phyloP scores from a whole-genome alignment of 2,113 vertebrate species.

The Gymnarchus niloticus region DNA sequence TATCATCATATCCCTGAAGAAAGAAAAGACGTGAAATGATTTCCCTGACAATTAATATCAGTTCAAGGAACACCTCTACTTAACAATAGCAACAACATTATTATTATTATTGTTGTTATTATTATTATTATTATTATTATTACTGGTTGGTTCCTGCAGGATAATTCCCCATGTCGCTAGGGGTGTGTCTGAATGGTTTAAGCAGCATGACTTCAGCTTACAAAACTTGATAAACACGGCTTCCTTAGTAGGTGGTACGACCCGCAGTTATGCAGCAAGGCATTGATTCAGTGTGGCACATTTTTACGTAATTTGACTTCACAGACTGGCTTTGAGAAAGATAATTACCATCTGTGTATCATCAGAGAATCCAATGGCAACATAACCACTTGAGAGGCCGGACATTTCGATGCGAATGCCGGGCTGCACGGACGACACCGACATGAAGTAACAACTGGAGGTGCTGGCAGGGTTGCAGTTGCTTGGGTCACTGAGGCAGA shows the following conservation, averaged over 20 bases:
- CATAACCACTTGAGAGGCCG: conserved; percentile 54
- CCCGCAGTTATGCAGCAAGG: no score
- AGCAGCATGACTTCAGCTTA: no score
- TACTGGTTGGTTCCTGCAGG: no score
- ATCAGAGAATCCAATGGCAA: conserved; percentile 65
- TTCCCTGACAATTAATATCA: neutral
- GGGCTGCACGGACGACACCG: conserved; percentile 24
- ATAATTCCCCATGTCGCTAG: no score
- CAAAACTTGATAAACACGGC: no score
- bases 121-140: no score
- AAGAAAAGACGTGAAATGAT: conserved; percentile 1
- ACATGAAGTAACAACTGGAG: conserved; percentile 58
- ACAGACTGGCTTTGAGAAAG: neutral
- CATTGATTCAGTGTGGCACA: no score
- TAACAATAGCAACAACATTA: neutral
- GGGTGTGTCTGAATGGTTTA: no score
- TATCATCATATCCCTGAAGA: conserved; percentile 64
- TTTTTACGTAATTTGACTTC: neutral
- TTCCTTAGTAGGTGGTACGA: no score
- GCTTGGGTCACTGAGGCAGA: conserved; percentile 56
- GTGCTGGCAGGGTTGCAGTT: conserved; percentile 49
- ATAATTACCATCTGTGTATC: conserved; percentile 61
- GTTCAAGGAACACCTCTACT: neutral
- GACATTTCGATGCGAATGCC: conserved; percentile 52
- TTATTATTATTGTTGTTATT: no score